Evolutionary conservation across 1,140 invertebrate species (phyloP).

Genomic region (Pararge aegeria): DNA sequence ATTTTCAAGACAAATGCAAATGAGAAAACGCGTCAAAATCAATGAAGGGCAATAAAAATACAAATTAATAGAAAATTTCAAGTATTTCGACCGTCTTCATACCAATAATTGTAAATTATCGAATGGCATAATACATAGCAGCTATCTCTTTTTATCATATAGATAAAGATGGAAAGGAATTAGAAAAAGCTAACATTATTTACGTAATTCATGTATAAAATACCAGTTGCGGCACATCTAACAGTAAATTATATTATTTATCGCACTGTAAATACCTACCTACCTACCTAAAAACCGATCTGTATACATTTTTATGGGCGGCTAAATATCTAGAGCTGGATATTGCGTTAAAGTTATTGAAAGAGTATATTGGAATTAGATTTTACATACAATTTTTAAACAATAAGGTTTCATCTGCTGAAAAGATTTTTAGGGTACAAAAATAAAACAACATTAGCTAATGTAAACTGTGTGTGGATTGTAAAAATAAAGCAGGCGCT

Average conservation of each 20-base stretch:
- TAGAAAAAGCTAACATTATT: constrained; percentile 12
- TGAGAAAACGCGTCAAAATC: constrained; percentile 28
- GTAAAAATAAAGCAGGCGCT: constrained; percentile 43
- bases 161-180: not conserved
- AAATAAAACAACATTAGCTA: constrained; percentile 38
- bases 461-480: constrained; percentile 35
- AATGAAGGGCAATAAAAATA: constrained; percentile 56
- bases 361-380: not conserved
- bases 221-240: constrained; percentile 13
- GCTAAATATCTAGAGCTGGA: too few species aligned
- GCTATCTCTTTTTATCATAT: constrained; percentile 8
- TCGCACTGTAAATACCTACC: not conserved
- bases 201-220: constrained; percentile 8
- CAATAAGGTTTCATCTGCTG: constrained; percentile 18
- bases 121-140: constrained; percentile 21
- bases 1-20: constrained; percentile 14
- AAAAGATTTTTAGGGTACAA: constrained; percentile 1
- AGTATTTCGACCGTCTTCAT: constrained; percentile 51
- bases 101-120: constrained; percentile 51
- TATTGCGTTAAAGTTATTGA: not conserved
- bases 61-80: constrained; percentile 69
- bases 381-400: constrained; percentile 12
- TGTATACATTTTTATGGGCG: too few species aligned
- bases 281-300: too few species aligned
- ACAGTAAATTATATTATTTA: constrained; percentile 25